Conservation (phyloP, 1,140 invertebrate genomes). For the Pinna nobilis region DNA sequence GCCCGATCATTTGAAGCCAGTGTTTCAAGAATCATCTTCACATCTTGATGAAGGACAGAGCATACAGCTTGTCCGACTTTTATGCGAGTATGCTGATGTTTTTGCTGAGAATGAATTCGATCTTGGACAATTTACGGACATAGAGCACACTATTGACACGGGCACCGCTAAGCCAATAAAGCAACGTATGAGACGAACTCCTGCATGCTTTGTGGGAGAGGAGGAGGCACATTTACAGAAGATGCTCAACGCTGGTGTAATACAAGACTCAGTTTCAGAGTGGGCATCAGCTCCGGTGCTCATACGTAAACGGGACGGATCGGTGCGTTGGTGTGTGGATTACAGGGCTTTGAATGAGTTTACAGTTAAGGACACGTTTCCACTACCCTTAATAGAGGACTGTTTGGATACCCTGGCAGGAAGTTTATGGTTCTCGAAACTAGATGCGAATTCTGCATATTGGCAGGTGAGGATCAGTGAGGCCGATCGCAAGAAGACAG, state of each 20-base stretch:
- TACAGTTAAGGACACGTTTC: conserved; percentile 23
- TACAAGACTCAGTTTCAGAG: conserved; percentile 28
- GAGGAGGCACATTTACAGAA: conserved; percentile 33
- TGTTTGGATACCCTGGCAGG: conserved; percentile 31
- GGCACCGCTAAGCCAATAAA: conserved; percentile 18
- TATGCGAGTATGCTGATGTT: conserved; percentile 35
- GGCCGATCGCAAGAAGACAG: conserved; percentile 29
- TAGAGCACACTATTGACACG: conserved; percentile 44
- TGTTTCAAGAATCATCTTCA: too few relatives aligned
- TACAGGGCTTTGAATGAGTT: conserved; percentile 61
- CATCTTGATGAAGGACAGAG: too few relatives aligned
- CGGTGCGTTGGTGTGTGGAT: conserved; percentile 74
- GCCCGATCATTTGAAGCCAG: too few relatives aligned
- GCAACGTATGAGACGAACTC: conserved; percentile 19
- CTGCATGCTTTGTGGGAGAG: conserved; percentile 29
- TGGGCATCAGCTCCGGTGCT: conserved; percentile 50
- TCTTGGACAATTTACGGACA: conserved; percentile 32
- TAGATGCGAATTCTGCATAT: conserved; percentile 33
- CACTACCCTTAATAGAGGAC: conserved; percentile 39
- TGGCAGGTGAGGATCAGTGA: conserved; percentile 10
- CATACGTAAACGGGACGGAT: conserved; percentile 76
- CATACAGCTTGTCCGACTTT: too few relatives aligned
- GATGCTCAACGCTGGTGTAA: conserved; percentile 44
- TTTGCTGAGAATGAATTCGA: conserved; percentile 49
- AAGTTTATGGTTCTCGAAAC: conserved; percentile 7